Conservation (phyloP, 2,888 invertebrate species). For the Syritta pipiens region DNA sequence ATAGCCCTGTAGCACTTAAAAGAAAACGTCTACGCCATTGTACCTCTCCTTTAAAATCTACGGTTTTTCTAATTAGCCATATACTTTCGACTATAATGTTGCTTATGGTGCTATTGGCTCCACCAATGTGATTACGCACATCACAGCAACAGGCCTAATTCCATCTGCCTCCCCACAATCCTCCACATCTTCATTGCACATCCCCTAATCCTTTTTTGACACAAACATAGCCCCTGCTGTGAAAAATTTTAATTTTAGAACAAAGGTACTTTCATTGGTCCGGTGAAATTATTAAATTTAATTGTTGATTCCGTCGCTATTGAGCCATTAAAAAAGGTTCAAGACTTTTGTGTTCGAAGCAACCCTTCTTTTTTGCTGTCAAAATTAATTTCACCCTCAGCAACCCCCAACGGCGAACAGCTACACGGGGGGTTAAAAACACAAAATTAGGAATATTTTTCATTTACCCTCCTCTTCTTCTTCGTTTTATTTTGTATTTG, state of each 20-base stretch:
- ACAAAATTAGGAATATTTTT: not conserved
- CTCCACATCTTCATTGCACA: too few species aligned
- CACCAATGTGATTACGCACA: too few species aligned
- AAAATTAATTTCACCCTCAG: not conserved
- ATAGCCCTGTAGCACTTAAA: too few species aligned
- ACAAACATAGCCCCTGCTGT: not conserved
- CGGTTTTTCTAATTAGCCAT: too few species aligned
- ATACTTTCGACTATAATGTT: too few species aligned
- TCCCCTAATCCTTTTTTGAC: not conserved
- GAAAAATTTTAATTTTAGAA: not conserved
- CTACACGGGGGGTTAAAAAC: not conserved
- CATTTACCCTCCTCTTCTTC: not conserved
- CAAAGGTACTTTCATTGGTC: not conserved
- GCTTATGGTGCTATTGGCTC: too few species aligned
- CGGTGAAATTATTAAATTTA: constrained; percentile 3
- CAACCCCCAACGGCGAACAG: not conserved
- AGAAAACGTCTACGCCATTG: too few species aligned
- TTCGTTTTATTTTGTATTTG: too few species aligned
- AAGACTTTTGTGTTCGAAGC: not conserved
- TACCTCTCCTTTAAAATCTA: too few species aligned
- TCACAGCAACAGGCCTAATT: too few species aligned
- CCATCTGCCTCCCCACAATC: too few species aligned
- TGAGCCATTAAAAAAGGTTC: constrained; percentile 8
- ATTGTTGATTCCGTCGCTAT: constrained; percentile 14
- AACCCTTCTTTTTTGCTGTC: constrained; percentile 4